phyloP scores from a whole-genome alignment of 2,797 vertebrate genomes.

The Tenualosa thibaudeaui region DNA sequence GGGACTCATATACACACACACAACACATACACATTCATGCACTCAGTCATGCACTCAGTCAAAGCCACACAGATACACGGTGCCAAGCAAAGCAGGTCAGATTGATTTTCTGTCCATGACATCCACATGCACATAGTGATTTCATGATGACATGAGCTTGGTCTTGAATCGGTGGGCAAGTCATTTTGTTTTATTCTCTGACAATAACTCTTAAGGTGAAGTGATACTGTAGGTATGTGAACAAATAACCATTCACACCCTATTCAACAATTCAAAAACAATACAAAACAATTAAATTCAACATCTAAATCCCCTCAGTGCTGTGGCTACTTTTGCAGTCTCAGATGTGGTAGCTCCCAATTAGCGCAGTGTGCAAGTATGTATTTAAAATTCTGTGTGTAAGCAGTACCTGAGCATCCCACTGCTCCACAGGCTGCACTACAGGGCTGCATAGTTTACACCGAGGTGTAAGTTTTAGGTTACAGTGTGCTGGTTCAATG shows the following conservation, averaged over 20 bases:
- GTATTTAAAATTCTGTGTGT: not conserved
- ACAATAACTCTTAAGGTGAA: not conserved
- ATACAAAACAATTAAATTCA: no score
- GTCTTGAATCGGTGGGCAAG: no score
- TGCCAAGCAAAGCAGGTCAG: slow-evolving; percentile 1
- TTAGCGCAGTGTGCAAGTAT: not conserved
- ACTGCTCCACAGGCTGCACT: slow-evolving; percentile 7
- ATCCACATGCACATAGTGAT: not conserved
- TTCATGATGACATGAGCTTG: no score
- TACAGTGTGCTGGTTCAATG: not conserved
- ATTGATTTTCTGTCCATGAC: not conserved
- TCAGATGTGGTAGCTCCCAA: not conserved
- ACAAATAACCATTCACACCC: not conserved
- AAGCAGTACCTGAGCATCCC: slow-evolving; percentile 12
- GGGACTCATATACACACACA: not conserved
- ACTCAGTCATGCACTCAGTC: no score
- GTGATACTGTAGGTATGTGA: not conserved
- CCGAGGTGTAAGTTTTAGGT: slow-evolving; percentile 2
- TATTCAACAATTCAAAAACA: not conserved
- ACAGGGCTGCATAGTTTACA: slow-evolving; percentile 8
- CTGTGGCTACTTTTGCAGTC: not conserved
- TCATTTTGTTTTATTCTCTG: not conserved
- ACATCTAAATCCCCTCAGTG: not conserved
- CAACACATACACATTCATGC: not conserved
- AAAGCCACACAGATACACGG: not conserved